phyloP scores from a whole-genome alignment of 1,140 invertebrate genomes.

The Temnothorax curvispinosus region DNA sequence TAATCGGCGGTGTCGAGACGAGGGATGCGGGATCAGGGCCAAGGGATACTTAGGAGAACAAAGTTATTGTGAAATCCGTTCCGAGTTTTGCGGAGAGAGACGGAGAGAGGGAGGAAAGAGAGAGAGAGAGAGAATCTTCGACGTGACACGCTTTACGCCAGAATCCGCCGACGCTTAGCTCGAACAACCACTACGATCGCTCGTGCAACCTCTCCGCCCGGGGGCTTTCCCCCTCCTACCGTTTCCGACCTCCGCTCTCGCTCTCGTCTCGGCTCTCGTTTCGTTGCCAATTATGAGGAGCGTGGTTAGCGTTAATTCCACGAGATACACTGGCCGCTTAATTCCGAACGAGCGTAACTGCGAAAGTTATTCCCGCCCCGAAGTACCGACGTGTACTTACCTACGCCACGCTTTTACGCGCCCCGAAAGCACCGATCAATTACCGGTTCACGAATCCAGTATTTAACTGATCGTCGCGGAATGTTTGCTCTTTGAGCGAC shows the following conservation, averaged over 20 bases:
- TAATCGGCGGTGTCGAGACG: slow-evolving; percentile 50
- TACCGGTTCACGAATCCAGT: not conserved
- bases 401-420: not conserved
- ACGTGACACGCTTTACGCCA: slow-evolving; percentile 22
- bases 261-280: not conserved
- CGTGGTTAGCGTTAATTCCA: slow-evolving; percentile 25
- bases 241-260: not conserved
- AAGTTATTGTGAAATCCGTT: slow-evolving; percentile 63
- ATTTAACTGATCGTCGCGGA: not conserved
- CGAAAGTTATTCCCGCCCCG: not conserved
- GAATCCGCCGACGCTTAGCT: slow-evolving; percentile 25
- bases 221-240: not conserved
- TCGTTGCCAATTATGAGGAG: slow-evolving; percentile 27
- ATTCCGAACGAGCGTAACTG: slow-evolving; percentile 29
- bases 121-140: not conserved
- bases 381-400: not conserved
- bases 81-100: slow-evolving; percentile 49
- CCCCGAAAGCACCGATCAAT: not conserved
- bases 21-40: not conserved
- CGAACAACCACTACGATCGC: slow-evolving; percentile 28
- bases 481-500: not conserved
- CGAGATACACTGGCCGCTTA: slow-evolving; percentile 33
- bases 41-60: slow-evolving; percentile 27
- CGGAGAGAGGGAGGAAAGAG: not conserved
- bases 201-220: not conserved